Evolutionary conservation across 2,888 invertebrate genomes (phyloP), one percentile per base, ranked within the genome.

Genomic region (Hymenopus coronatus): DNA sequence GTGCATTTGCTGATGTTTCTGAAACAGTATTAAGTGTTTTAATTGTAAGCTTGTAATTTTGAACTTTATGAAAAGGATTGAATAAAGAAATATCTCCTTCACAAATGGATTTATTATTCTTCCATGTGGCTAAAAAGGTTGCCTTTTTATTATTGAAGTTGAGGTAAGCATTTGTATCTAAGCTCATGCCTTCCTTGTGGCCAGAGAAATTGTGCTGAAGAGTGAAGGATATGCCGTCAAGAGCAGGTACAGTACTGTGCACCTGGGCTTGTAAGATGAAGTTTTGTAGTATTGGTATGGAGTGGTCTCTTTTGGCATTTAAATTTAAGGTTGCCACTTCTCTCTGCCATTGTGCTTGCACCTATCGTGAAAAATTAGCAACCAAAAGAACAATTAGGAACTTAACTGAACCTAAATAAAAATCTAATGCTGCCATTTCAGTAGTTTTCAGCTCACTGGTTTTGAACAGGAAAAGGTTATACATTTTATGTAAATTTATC

Each of bases 321-420:
- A 70, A 7, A 82, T 40, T 82, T 28, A 88, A 14, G 20, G 33
- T 28, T 6, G 85, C 28, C 25, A 33, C 85, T 82, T 88, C 85
- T 30, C 85, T 82, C 82, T 88, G 85, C 88, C 88, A 88, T 33
- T 82, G 28, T 25, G 70, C 81, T 12, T 88, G 40, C n/a, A 85
- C 88, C 88, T 88, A 82, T 85, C 46, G 84, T 84, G 30, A 88
- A 20, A 83, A 40, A 88, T 83, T 28, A 83, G 20, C n/a, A 30
- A 83, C 12, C 33, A 88, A 33, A 20, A 20, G 2, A 54, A 12
- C 28, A 14, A 70, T 70, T 70, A 70, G 54, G 6, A 70, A 70
- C 25, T 70, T 40, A 40, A 40, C 2, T 40, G 40, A 40, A 12
- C 1, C 40, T 40, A 40, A 40, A 9, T 40, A 40, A 40, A 40